Base-by-base conservation (phyloP, 2,113 vertebrate genomes). In the Tonatia bakeri region DNA sequence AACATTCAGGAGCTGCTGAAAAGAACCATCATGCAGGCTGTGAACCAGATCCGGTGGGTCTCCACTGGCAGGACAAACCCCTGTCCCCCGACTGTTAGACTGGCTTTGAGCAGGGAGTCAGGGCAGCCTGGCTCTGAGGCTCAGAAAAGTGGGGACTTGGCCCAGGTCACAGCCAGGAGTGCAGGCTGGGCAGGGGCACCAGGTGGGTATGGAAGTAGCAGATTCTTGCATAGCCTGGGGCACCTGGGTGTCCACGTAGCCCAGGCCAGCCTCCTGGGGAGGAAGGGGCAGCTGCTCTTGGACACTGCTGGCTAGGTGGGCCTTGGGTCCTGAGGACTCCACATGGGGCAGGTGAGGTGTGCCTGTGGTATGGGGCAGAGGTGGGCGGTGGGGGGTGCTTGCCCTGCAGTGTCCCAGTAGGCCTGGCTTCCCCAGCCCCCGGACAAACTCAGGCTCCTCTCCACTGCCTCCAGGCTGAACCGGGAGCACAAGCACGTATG, bases 1-100 rank as follows among this genome's bases (percentile, higher is more conserved):
- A 99, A 98, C 72, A 52, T 99, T 47, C 99, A 99, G 96, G 98
- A 99, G 80, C 99, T 99, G 36, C 98, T 99, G 97, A 99, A 99
- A 81, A 99, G 99, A 95, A 99, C 99, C 13, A 96, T 98, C 76
- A 97, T 97, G 83, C 99, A 99, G 97, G 98, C 98, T 0, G 61
- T 98, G 89, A 98, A 96, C 95, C 99, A 99, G 98, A 99, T 99
- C 80, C 98, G 98, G 99, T 99, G 12, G 65, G 94, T 91, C 10
- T n/a, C n/a, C 88, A 97, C n/a, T 50, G 20, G 7, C 4, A 4
- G 76, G 61, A 31, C 5, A 28, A 33, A 19, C 43, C 38, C 16
- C 3, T 3, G 15, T 5, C 24, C 54, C 43, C 3, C 10, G 20
- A 13, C 59, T 79, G 17, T 11, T 90, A 99, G 99, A 79, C 84